phyloP scores from a whole-genome alignment of 2,797 vertebrate species.

The Otolemur crassicaudatus region DNA sequence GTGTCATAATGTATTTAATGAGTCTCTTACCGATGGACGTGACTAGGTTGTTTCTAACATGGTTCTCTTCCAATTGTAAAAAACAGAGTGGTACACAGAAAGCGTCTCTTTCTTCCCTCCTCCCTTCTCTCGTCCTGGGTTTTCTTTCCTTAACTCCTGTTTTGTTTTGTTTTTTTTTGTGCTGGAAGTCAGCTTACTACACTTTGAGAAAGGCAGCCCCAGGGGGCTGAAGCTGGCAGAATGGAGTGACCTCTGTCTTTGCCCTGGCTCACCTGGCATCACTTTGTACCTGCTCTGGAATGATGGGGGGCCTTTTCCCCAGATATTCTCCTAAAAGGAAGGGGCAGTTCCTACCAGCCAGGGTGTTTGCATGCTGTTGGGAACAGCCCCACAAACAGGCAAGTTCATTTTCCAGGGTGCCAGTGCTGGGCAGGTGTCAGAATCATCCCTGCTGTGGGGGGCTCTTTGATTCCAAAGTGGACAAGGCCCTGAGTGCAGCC shows the following conservation, averaged over 20 bases:
- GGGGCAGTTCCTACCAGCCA: background rate
- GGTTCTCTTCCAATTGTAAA: background rate
- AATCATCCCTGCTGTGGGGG: background rate
- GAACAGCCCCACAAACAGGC: background rate
- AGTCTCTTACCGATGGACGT: background rate
- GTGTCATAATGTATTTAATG: background rate
- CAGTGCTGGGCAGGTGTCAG: background rate
- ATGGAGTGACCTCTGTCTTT: background rate
- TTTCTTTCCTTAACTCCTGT: background rate
- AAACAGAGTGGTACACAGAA: rapidly evolving
- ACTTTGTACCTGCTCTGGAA: background rate
- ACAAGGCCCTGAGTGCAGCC: background rate
- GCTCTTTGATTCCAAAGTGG: background rate
- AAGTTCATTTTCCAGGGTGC: background rate
- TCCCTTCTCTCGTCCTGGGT: background rate
- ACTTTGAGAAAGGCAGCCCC: background rate
- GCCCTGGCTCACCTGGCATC: background rate
- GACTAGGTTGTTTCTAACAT: background rate
- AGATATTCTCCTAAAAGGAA: background rate
- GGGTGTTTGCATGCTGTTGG: background rate
- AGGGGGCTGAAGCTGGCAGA: too few relatives aligned
- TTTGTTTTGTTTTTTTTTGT: too few relatives aligned
- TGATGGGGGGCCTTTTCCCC: background rate
- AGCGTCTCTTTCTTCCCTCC: too few relatives aligned
- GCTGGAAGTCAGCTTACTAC: background rate